Base-by-base conservation (phyloP, 2,797 vertebrate genomes). In the Melanotaenia pygmaea region DNA sequence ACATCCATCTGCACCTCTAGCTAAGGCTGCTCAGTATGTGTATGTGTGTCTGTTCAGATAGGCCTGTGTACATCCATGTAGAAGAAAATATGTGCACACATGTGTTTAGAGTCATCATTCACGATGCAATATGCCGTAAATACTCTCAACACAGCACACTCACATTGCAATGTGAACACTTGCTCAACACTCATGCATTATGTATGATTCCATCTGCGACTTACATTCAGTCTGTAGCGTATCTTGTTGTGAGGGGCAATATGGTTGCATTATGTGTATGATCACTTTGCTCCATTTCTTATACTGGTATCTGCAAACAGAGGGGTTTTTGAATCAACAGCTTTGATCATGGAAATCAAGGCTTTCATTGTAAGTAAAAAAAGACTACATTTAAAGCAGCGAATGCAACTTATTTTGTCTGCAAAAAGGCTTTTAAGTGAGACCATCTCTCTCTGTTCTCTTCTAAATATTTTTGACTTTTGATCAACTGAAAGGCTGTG, bases 151-250 rank as follows among this genome's bases (percentile, higher is more conserved):
- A 85, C 81, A 64, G 77, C 74, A 80, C 78, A 74, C 79, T 87
- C 59, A 58, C 76, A 80, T 76, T 16, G 64, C 82, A 81, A 79
- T 84, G 85, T 82, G 86, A 88, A 88, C 86, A 84, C 84, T 88
- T 86, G 73, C 86, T 80, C 80, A 77, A 79, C 50, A 63, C 79
- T 90, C 76, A 90, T 94, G 88, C 86, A 93, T 94, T 85, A 92
- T 92, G 86, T 79, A 93, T 91, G 80, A 63, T 66, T 78, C 85
- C 88, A 86, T 90, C 89, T 89, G 91, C 68, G 78, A 77, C 73
- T 86, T 85, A 73, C 77, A 83, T 88, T 81, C 67, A 69, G 82
- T 72, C 75, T 66, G 76, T 34, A 5, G 60, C 77, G 79, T 62
- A 84, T 82, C 79, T 85, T 74, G 67, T 82, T 86, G 81, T 59